Percentiles rank a stretch among this genome's conserved stretches.
phyloP scores from a whole-genome alignment of 1,140 invertebrate genomes.

The Ganaspis sp. region DNA sequence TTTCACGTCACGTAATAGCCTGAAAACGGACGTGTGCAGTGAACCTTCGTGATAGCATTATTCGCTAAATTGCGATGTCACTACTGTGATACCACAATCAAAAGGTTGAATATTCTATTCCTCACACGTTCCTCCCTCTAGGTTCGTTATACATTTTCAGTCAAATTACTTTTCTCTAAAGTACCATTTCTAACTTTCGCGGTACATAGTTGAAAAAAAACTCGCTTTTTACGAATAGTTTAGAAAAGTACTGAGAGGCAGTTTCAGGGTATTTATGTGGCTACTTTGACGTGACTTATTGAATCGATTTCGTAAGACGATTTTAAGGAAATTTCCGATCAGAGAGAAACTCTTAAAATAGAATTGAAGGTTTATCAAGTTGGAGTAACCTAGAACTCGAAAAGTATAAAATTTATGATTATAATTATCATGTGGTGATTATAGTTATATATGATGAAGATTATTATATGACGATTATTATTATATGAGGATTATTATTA shows the following conservation, averaged over 20 bases:
- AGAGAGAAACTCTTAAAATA: no score
- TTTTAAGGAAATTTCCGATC: no score
- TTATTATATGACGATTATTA: no score
- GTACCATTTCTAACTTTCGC: not conserved
- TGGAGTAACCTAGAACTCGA: no score
- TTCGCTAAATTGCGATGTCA: not conserved
- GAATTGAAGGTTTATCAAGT: no score
- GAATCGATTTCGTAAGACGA: no score
- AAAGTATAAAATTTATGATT: no score
- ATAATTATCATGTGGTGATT: no score
- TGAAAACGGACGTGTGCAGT: not conserved
- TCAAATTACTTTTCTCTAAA: not conserved
- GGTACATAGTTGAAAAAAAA: not conserved
- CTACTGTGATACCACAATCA: not conserved
- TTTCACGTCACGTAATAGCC: slow-evolving; percentile 8
- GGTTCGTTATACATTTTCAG: slow-evolving; percentile 13
- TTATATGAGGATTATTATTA: no score
- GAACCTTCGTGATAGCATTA: not conserved
- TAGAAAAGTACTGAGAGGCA: not conserved
- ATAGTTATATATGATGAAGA: no score
- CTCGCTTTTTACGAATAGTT: not conserved
- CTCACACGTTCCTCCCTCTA: not conserved
- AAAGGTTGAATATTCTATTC: slow-evolving; percentile 14
- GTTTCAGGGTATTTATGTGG: not conserved
- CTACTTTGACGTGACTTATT: not conserved